These are phyloP conservation scores for Caranx ignobilis DNA, from an alignment of 2,113 vertebrate genomes.

Conservation along the genomic window DNA sequence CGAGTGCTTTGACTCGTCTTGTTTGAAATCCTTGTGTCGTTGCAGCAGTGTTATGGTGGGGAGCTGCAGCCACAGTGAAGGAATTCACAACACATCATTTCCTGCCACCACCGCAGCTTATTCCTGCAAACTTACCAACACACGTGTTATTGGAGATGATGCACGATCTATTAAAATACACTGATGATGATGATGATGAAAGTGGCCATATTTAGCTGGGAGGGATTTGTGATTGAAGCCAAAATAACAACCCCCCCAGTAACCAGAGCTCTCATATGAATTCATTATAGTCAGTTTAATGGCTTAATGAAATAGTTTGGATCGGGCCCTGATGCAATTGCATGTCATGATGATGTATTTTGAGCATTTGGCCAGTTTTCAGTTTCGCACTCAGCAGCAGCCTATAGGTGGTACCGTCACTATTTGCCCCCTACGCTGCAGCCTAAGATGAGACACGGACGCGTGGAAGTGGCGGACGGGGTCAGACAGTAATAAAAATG, in stretches of 20 bases:
- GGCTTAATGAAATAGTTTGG: neutral
- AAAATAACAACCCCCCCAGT: neutral
- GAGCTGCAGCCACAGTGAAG: conserved; percentile 5
- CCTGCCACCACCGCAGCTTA: neutral
- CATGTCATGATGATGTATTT: conserved; percentile 11
- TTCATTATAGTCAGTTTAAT: neutral
- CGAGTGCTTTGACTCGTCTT: neutral
- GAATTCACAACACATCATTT: conserved; percentile 26
- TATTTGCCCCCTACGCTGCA: neutral
- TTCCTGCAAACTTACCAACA: conserved; percentile 9
- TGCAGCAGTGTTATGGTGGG: conserved; percentile 5
- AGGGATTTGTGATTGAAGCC: neutral
- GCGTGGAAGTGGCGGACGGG: neutral
- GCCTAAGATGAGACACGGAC: neutral
- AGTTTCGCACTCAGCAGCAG: conserved; percentile 18
- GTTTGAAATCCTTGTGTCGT: conserved; percentile 22
- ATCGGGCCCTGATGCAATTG: conserved; percentile 8
- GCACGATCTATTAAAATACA: neutral
- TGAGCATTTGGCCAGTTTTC: conserved; percentile 1
- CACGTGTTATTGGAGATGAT: neutral
- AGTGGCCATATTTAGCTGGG: neutral
- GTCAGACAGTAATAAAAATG: neutral
- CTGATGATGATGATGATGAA: neutral
- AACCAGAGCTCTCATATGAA: neutral
- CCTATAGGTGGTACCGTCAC: neutral